Percentiles rank a stretch among this genome's conserved stretches.
phyloP scores from a whole-genome alignment of 2,113 vertebrate species.

The Prionailurus bengalensis region DNA sequence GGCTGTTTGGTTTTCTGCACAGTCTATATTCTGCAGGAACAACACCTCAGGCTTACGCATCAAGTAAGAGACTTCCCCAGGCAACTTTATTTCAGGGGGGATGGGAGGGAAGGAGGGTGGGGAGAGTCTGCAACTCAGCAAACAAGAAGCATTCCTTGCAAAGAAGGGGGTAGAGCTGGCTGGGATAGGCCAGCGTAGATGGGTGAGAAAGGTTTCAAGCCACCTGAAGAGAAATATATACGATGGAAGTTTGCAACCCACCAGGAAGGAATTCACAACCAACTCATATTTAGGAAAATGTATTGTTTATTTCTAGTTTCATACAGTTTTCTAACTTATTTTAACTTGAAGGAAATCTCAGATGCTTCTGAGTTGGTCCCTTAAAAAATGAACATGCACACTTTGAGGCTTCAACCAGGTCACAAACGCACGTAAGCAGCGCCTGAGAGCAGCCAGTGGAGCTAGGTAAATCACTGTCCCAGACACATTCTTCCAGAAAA shows the following conservation, averaged over 20 bases:
- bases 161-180: background rate
- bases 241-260: background rate
- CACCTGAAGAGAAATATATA: background rate
- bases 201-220: background rate
- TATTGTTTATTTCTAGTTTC: background rate
- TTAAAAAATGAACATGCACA: background rate
- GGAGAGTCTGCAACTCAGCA: background rate
- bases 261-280: background rate
- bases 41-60: background rate
- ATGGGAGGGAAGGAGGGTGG: background rate
- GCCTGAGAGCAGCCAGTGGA: background rate
- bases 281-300: background rate
- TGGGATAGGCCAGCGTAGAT: background rate
- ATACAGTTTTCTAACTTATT: background rate
- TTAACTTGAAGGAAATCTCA: background rate
- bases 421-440: background rate
- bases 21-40: background rate
- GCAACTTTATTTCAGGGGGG: background rate
- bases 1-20: conserved; percentile 10
- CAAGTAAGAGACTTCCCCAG: background rate
- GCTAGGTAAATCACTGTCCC: background rate
- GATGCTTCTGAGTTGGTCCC: background rate
- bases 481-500: background rate
- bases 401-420: background rate
- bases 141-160: background rate